Evolutionary conservation across 92 coral and sea anemone genomes (phyloP), one percentile per base, ranked within the genome.

Genomic region (Phenganax marumi): DNA sequence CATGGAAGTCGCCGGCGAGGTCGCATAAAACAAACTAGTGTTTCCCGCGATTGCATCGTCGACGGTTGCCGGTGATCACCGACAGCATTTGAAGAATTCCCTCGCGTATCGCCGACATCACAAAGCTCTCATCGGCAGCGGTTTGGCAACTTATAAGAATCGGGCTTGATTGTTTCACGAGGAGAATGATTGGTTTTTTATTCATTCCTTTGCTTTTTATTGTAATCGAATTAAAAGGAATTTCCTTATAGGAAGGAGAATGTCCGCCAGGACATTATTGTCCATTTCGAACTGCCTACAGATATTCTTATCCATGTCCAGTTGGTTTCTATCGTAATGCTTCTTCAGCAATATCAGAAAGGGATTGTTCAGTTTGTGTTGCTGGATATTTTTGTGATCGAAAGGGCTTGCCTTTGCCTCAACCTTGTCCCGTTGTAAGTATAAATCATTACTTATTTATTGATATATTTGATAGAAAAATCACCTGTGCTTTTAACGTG

Each of bases 241-340:
- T 33, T 33, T 33, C 22, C 26, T 51, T 56, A 8, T 73, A 96
- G 99, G 96, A 90, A 75, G 99, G 49, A 74, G 70, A 76, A 50
- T 96, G 99, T 63, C 99, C 99, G 1, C 92, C 97, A 12, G 99
- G 99, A 8, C 86, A 96, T 85, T 96, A 77, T 77, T 96, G 99
- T 80, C 96, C 92, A 8, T 89, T 84, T 84, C 93, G 93, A 76
- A 96, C 99, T 63, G 99, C 96, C 3, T 86, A 91, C 81, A 90
- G 86, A 84, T 79, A 85, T 79, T 23, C 93, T 3, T 24, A 89
- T 66, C 97, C 93, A 0, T 96, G 99, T 73, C 99, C 97, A 2
- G 84, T 82, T 62, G 99, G 99, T 51, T 96, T 89, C 86, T 96
- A 96, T 78, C 93, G 99, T 22, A 88, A 89, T 50, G 92, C 92